These are phyloP conservation scores for Drosophila guanche DNA, from an alignment of 1,140 invertebrate species.

Conservation along the genomic window DNA sequence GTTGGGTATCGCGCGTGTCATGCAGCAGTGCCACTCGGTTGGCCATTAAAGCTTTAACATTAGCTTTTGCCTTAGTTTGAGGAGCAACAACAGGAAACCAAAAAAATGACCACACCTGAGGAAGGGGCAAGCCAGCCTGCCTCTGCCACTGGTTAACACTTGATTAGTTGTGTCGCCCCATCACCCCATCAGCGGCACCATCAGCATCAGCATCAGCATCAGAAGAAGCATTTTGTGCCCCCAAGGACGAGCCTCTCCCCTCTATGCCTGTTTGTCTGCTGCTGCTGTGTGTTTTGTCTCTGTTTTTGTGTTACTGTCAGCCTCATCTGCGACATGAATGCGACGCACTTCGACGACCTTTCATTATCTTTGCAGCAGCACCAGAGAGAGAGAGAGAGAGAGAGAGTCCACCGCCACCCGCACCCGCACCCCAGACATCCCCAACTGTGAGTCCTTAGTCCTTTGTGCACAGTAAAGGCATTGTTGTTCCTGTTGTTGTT, in stretches of 20 bases:
- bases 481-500: slow-evolving; percentile 36
- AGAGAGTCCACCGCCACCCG: neutral
- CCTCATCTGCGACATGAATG: slow-evolving; percentile 53
- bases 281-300: slow-evolving; percentile 17
- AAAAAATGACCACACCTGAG: slow-evolving; percentile 35
- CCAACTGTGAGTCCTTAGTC: slow-evolving; percentile 32
- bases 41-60: too few species aligned
- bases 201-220: neutral
- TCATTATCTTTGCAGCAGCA: slow-evolving; percentile 63
- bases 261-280: neutral
- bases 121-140: neutral
- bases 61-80: too few species aligned
- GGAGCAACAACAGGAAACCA: too few species aligned
- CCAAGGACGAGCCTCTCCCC: slow-evolving; percentile 28
- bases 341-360: slow-evolving; percentile 79
- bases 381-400: neutral
- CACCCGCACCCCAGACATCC: neutral
- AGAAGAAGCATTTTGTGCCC: slow-evolving; percentile 3
- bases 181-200: slow-evolving; percentile 1
- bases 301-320: slow-evolving; percentile 49
- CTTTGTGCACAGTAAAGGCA: slow-evolving; percentile 63
- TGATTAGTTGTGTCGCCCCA: slow-evolving; percentile 60
- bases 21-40: too few species aligned
- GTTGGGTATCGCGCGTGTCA: too few species aligned
- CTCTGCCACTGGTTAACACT: slow-evolving; percentile 57